A percentile compares a stretch with the other conserved stretches of the same genome.
Conservation (phyloP, 2,797 vertebrate genomes). For the Melanitta fusca region DNA sequence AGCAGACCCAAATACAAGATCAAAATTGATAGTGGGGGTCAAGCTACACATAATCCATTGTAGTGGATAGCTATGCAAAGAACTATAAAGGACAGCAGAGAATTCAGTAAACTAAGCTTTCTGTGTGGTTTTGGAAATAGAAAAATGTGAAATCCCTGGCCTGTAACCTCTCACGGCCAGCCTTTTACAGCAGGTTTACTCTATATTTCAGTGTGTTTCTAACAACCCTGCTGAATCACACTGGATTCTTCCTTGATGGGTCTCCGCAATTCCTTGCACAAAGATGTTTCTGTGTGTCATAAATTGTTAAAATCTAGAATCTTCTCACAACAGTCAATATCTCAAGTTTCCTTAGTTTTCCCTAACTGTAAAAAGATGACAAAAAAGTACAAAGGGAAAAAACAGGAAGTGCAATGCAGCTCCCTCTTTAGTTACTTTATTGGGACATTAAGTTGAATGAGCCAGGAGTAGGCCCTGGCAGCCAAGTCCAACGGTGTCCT, state of each 20-base stretch:
- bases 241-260: neutral
- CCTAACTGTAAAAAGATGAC: rapidly evolving
- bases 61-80: neutral
- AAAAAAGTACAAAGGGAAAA: neutral
- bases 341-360: neutral
- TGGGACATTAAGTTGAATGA: neutral
- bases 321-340: neutral
- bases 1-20: neutral
- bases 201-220: neutral
- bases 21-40: rapidly evolving
- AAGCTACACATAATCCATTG: neutral
- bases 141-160: neutral
- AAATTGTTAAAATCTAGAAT: neutral
- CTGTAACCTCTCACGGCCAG: neutral
- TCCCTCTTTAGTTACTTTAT: neutral
- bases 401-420: neutral
- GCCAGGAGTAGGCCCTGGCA: neutral
- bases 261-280: neutral
- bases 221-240: neutral
- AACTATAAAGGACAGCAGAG: rapidly evolving
- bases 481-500: neutral
- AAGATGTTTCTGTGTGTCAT: neutral
- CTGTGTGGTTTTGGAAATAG: neutral
- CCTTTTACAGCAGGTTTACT: neutral
- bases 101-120: neutral